Evolutionary conservation across 1,140 invertebrate genomes (phyloP), one percentile per base, ranked within the genome.

Genomic region (Drosophila subobscura): DNA sequence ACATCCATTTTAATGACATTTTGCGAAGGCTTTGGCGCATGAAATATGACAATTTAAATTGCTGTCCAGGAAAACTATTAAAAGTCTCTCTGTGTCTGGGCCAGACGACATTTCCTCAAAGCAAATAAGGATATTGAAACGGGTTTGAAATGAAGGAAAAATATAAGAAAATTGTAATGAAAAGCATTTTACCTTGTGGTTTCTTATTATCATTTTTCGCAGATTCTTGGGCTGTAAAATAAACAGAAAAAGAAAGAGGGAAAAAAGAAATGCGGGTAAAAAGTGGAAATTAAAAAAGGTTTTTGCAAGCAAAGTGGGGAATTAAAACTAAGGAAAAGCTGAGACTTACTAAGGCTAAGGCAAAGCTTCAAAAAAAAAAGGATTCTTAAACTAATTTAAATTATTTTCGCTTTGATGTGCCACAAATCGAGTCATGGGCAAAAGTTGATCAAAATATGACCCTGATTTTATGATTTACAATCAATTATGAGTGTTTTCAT

Each of bases 201-300:
- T 91, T 91, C 77, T 91, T 90, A 80, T 88, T 91, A 85, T 91
- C 89, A 77, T 88, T 89, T 88, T 88, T 91, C 84, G 89, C 89
- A 88, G 89, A 84, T 84, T 91, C 89, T 85, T 88, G 89, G 71
- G 79, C 89, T 91, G 85, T 79, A 91, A 91, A 85, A 71, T 78
- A 91, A 90, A 74, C 76, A 71, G 74, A 89, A 84, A 63, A 68
- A 72, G 16, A 71, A 56, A 58, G 50, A 33, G 25, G 65, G 50
- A 74, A 66, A 59, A 75, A 78, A 74, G 47, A 79, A 68, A 77
- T 42, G 50, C 27, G 60, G 22, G 23, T 20, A 27, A n/a, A 50
- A 52, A 37, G 37, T 7, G 16, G 33, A 59, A 76, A 67, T 56
- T 67, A 55, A 59, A 63, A 54, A 61, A 50, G 37, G 25, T 50